A percentile compares a stretch with the other conserved stretches of the same genome.
phyloP scores from a whole-genome alignment of 2,113 vertebrate genomes.

The Sisor rabdophorus region DNA sequence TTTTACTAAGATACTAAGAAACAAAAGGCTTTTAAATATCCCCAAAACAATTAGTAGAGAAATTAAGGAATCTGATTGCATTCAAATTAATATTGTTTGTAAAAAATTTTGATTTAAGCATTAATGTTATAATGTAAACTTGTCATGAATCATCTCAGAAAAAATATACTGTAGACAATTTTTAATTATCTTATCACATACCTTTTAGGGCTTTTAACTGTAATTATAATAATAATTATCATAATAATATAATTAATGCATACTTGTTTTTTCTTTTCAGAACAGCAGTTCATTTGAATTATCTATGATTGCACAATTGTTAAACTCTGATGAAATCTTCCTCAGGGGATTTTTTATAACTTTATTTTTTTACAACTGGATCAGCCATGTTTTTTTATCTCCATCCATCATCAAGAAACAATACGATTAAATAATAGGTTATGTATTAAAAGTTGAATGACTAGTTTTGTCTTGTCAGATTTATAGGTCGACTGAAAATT shows the following conservation, averaged over 20 bases:
- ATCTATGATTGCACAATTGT: too few relatives aligned
- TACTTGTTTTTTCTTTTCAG: constrained; percentile 73
- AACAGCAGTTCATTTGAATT: constrained; percentile 69
- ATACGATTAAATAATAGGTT: too few relatives aligned
- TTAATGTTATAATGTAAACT: constrained; percentile 58
- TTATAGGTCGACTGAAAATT: too few relatives aligned
- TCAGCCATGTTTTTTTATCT: too few relatives aligned
- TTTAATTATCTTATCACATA: not conserved
- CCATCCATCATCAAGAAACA: too few relatives aligned
- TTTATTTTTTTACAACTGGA: too few relatives aligned
- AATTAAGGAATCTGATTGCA: constrained; percentile 37
- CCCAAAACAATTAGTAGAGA: not conserved
- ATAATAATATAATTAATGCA: constrained; percentile 79
- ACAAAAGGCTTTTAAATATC: too few relatives aligned
- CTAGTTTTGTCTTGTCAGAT: too few relatives aligned
- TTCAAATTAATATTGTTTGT: constrained; percentile 41
- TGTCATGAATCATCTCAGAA: constrained; percentile 40
- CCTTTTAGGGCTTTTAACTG: constrained; percentile 63
- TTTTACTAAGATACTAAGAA: not conserved
- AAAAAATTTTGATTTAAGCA: constrained; percentile 60
- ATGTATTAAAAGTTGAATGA: too few relatives aligned
- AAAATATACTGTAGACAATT: constrained; percentile 40
- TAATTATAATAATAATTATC: constrained; percentile 77
- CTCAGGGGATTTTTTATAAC: too few relatives aligned
- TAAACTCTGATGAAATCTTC: too few relatives aligned